Base-by-base conservation (phyloP, 1,140 invertebrate species). In the Heliconius nattereri region DNA sequence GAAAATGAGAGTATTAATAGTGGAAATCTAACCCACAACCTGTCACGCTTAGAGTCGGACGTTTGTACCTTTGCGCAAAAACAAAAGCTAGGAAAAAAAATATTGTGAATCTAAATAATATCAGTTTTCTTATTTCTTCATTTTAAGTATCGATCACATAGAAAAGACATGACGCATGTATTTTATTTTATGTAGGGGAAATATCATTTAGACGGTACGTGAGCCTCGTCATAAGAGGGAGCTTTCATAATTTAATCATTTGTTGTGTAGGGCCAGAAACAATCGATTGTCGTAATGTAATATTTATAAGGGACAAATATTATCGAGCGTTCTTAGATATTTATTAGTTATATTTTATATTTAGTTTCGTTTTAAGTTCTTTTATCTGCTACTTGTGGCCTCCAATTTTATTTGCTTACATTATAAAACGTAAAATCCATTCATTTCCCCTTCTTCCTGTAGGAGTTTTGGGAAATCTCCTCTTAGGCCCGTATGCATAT, bases 121-220 rank as follows among this genome's bases (percentile, higher is more conserved):
- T 9, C n/a, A 57, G 40, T 57, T 23, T n/a, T 57, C 9, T 57
- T 57, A n/a, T 57, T 66, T 66, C 2, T 16, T 66, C 23, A 66
- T 29, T 29, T 66, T 29, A 29, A 66, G 11, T 66, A 6, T 66
- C 60, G 23, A 66, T 66, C 60, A 29, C 29, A 29, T 29, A 29
- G 11, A 3, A 29, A 66, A 26, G 26, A 29, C 6, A 11, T 66
- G 60, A 66, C 26, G 23, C 60, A 29, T 66, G 23, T 29, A 29
- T 23, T 66, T 66, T 66, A 66, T 66, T 72, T 37, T 37, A 72
- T 72, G 71, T 37, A 60, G 49, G 49, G 71, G 45, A 73, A 75
- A 76, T 76, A 75, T 76, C 40, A 80, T 80, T 80, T 45, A 35
- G 66, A 75, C 9, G n/a, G 78, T 45, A 80, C 78, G 78, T 80